Percentiles rank a stretch among this genome's conserved stretches.
Evolutionary conservation across 2,888 invertebrate species (phyloP).

Genomic region (Acanthosepion esculentum): DNA sequence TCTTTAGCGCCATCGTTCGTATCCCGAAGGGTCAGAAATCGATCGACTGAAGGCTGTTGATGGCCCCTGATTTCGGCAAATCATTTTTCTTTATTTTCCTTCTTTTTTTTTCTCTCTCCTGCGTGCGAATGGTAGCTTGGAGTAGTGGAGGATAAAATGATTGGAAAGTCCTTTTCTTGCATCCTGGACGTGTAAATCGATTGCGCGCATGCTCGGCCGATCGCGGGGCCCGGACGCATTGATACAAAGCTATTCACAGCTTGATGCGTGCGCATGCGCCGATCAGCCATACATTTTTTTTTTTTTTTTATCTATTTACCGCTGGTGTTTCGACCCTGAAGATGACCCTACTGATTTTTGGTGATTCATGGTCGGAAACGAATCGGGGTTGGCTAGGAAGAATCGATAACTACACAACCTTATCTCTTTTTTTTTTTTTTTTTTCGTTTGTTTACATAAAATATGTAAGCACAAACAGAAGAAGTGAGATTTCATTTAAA

Average conservation of each 20-base stretch:
- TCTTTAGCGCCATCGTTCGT: no score
- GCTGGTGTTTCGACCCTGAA: slow-evolving; percentile 21
- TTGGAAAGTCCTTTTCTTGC: background rate
- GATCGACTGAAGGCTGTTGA: no score
- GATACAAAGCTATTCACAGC: background rate
- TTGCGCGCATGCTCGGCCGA: background rate
- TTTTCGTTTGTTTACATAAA: slow-evolving; percentile 7
- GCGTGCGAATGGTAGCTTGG: no score
- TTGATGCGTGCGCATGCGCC: slow-evolving; percentile 14
- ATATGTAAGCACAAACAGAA: background rate
- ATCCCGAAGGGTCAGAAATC: no score
- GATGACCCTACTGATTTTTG: slow-evolving; percentile 33
- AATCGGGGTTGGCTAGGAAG: background rate
- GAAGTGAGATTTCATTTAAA: background rate
- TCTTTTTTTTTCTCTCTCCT: background rate
- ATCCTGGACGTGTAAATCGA: background rate
- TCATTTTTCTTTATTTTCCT: background rate
- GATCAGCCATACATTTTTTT: background rate
- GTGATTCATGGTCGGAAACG: slow-evolving; percentile 14
- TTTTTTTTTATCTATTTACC: slow-evolving; percentile 25
- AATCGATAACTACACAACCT: background rate
- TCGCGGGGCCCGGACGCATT: background rate
- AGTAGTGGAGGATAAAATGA: no score
- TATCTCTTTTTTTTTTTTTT: background rate
- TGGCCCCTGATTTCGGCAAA: no score